Evolutionary conservation across 2,797 vertebrate species (phyloP).

Genomic region (Rhinella marina): DNA sequence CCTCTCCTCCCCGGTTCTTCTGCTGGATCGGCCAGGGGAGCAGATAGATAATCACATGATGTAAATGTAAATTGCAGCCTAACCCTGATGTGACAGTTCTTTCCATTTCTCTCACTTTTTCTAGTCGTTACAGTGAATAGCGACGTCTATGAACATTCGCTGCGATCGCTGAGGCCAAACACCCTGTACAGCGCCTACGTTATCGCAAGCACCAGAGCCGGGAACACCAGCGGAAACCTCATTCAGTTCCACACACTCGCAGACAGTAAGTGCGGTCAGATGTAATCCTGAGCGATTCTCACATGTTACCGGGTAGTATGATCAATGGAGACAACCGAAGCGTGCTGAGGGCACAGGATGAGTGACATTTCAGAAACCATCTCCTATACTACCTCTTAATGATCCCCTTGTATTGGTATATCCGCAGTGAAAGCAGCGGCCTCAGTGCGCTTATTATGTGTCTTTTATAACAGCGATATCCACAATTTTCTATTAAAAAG

Average conservation of each 20-base stretch:
- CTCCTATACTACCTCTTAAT: too few species aligned
- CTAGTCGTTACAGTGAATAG: constrained; percentile 70
- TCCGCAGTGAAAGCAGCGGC: too few species aligned
- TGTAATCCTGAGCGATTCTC: too few species aligned
- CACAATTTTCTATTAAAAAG: too few species aligned
- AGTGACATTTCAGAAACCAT: too few species aligned
- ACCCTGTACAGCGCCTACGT: constrained; percentile 71
- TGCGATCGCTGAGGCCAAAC: constrained; percentile 68
- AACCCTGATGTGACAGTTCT: not conserved
- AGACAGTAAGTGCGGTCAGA: constrained; percentile 69
- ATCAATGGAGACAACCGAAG: not conserved
- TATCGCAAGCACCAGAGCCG: constrained; percentile 72
- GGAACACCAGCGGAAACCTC: constrained; percentile 63
- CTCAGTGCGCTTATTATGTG: too few species aligned
- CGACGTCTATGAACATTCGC: constrained; percentile 63
- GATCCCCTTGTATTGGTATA: too few species aligned
- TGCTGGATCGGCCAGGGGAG: too few species aligned
- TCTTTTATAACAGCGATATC: too few species aligned
- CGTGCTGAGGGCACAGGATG: not conserved
- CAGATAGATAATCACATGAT: too few species aligned
- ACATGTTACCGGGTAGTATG: not conserved
- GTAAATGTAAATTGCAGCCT: not conserved
- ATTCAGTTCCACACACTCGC: constrained; percentile 72
- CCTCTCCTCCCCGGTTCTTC: too few species aligned
- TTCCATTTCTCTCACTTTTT: not conserved